Conservation (phyloP, 2,113 vertebrate genomes). For the Phylloscopus trochiloides region DNA sequence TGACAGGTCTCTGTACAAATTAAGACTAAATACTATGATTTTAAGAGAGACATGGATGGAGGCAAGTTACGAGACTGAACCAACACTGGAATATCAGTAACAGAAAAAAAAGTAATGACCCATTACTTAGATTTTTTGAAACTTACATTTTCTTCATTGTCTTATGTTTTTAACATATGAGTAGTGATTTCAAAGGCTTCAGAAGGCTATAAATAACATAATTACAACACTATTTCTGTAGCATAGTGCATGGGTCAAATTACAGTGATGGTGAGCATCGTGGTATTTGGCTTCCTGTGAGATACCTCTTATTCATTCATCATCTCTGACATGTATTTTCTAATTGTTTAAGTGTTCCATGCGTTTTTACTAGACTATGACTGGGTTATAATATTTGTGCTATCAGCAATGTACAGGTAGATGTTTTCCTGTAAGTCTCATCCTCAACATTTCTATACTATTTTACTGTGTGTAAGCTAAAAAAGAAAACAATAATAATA, state of each 20-base stretch:
- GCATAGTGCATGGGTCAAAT: not conserved
- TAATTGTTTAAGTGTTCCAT: not conserved
- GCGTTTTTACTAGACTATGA: not conserved
- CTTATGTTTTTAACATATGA: not conserved
- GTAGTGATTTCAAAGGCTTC: not conserved
- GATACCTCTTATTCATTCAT: not conserved
- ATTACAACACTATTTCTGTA: not conserved
- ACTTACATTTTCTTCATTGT: not conserved
- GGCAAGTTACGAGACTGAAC: not conserved
- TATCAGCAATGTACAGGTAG: not conserved
- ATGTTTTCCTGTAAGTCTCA: not conserved
- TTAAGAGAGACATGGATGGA: not conserved
- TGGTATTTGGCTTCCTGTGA: not conserved
- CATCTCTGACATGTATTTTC: not conserved
- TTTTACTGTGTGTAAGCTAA: not conserved
- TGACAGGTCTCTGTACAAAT: not conserved
- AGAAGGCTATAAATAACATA: not conserved
- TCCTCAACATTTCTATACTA: not conserved
- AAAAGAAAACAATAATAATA: accelerated
- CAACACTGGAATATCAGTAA: not conserved
- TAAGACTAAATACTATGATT: not conserved
- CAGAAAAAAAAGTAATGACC: not conserved
- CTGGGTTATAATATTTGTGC: not conserved
- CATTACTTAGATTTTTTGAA: not conserved
- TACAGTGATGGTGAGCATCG: not conserved